Base-by-base conservation (phyloP, 1,140 invertebrate genomes). In the Dufourea novaeangliae region DNA sequence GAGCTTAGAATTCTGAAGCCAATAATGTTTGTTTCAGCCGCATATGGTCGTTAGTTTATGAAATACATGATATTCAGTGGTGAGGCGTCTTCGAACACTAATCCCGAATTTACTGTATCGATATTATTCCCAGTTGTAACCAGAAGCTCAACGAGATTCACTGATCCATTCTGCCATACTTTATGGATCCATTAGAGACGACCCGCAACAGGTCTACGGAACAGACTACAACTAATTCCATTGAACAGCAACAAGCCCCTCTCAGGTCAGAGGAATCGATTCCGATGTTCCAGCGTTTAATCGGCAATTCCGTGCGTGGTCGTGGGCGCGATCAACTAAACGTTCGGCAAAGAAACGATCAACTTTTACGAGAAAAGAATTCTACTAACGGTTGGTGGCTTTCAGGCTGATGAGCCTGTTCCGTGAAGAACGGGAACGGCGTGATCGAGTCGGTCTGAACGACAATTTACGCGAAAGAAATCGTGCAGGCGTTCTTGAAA, bases 321-420 rank as follows among this genome's bases (percentile, higher is more conserved):
- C 63, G 50, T 44, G 25, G n/a, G 67, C 10, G 14, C 29, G 52
- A 57, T 67, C 63, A 63, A 57, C 27, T 75, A 68, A 75, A 75
- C 29, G 25, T 6, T 68, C 37, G 37, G 20, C 50, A 75, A 67
- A 44, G 63, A 75, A 41, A 44, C 14, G 8, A 56, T 68, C 62
- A 17, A 41, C 29, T 56, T 75, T 56, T 68, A 75, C 39, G 46
- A 57, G 46, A 37, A 44, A 1, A 29, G 52, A 67, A 67, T 67
- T 67, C 56, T 32, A 67, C 50, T 34, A 67, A 56, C 27, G 14
- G 50, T 4, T 11, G 14, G 29, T 66, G 7, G 34, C 72, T 75
- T 68, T 75, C 37, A 75, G 22, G 8, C 6, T 57, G 50, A 56
- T 66, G 61, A 66, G 29, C 34, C 12, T 8, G 37, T 7, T 11